phyloP scores from a whole-genome alignment of 2,113 vertebrate genomes.

The Scatophagus argus region DNA sequence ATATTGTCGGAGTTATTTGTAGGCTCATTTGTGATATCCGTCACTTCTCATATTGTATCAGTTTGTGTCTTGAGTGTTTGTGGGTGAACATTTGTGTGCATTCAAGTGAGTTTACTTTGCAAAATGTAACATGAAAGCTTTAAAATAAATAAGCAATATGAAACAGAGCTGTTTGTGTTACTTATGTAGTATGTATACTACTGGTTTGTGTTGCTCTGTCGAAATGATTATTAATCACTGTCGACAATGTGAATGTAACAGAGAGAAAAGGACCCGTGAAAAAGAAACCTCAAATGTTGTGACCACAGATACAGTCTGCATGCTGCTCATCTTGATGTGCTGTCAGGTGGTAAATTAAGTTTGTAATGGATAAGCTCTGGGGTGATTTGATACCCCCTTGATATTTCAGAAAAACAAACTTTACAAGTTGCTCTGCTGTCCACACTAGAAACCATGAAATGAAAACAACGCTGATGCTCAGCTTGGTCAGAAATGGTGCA shows the following conservation, averaged over 20 bases:
- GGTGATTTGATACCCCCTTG: constrained; percentile 19
- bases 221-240: background rate
- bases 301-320: background rate
- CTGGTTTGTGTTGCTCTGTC: background rate
- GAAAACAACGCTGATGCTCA: constrained; percentile 10
- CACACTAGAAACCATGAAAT: constrained; percentile 13
- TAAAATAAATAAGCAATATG: background rate
- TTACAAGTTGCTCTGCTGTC: constrained; percentile 17
- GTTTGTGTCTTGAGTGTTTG: background rate
- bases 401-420: constrained; percentile 16
- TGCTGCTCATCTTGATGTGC: background rate
- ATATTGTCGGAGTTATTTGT: too few species aligned
- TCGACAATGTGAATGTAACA: background rate
- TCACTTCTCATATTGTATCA: too few species aligned
- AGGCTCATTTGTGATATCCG: too few species aligned
- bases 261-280: background rate
- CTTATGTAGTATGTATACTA: background rate
- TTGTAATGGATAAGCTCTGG: background rate
- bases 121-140: background rate
- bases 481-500: background rate
- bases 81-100: too few species aligned
- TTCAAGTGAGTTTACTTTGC: too few species aligned
- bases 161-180: background rate
- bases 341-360: constrained; percentile 30
- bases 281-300: background rate